Conservation (phyloP, 2,113 vertebrate genomes). For the Ranitomeya imitator region DNA sequence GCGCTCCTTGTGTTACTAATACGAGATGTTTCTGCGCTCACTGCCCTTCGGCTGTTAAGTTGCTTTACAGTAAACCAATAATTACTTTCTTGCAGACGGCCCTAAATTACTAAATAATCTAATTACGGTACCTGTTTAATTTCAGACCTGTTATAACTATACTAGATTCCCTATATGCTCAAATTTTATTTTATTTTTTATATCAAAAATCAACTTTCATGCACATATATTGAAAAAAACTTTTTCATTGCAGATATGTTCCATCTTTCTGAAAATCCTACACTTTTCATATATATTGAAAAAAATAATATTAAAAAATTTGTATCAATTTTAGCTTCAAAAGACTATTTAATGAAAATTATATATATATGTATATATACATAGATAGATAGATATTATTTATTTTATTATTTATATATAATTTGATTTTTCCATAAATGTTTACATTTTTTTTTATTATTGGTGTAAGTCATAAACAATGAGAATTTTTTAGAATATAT, state of each 20-base stretch:
- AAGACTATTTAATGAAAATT: not conserved
- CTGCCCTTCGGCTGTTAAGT: slow-evolving; percentile 53
- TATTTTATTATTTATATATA: not conserved
- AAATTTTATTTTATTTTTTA: not conserved
- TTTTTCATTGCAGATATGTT: too few species aligned
- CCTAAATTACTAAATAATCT: slow-evolving; percentile 47
- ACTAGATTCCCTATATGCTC: not conserved
- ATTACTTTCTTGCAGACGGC: slow-evolving; percentile 31
- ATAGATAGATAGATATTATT: not conserved
- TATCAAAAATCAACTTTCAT: not conserved
- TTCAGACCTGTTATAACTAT: slow-evolving; percentile 4
- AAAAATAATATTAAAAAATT: not conserved
- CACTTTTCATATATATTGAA: too few species aligned
- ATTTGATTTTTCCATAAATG: not conserved
- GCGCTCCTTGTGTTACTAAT: not conserved
- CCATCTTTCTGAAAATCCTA: too few species aligned
- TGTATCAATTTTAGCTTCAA: not conserved
- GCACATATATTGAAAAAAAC: not conserved
- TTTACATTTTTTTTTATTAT: not conserved
- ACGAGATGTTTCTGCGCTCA: slow-evolving; percentile 32
- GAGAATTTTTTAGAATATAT: not conserved
- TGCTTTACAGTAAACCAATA: slow-evolving; percentile 44
- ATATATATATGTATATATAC: not conserved
- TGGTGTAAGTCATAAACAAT: not conserved
- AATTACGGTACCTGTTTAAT: slow-evolving; percentile 42